Evolutionary conservation across 2,113 vertebrate genomes (phyloP), one percentile per base, ranked within the genome.

Genomic region (Prunella himalayana): DNA sequence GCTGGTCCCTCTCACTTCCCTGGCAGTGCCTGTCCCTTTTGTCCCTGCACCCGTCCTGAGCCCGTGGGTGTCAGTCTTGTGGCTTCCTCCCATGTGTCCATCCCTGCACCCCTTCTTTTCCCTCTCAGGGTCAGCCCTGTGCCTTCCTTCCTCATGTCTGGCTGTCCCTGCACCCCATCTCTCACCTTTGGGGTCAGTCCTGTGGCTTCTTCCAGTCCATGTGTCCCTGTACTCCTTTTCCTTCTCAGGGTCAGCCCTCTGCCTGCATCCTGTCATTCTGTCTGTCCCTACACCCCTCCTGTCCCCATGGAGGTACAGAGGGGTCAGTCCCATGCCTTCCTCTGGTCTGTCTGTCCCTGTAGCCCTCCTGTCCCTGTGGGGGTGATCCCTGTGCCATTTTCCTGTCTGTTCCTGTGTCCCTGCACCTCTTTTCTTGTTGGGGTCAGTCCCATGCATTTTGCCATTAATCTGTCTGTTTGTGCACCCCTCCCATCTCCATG

Each of bases 61-160:
- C 41, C 39, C 0, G 0, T 27, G 2, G 11, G 30, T 4, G 2
- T 78, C 35, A 25, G 50, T 42, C 15, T 47, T 7, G 22, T 28
- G 61, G 18, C 19, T 60, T 69, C 19, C 2, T 66, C 44, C 13
- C 10, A 5, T 53, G 17, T 9, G 3, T 53, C 33, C 5, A 2
- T 33, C 12, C 53, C 53, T 76, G 13, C 13, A 25, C 24, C 7
- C 22, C 23, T 64, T 54, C 27, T 63, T 53, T 53, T 72, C 18
- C 28, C 7, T 54, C 23, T 54, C 33, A 45, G 31, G 16, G 18
- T 37, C 27, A 63, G 39, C 3, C 20, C 44, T 41, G 6, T 60
- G 25, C 45, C 27, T 83, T 37, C 33, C 18, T 33, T 44, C 27
- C 53, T 14, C 45, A 8, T n/a, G 14, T 44, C 66, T 53, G 23